A percentile compares a stretch with the other conserved stretches of the same genome.
phyloP scores from a whole-genome alignment of 53 echinoderm and acorn worm genomes.

The Zoroaster sp. region DNA sequence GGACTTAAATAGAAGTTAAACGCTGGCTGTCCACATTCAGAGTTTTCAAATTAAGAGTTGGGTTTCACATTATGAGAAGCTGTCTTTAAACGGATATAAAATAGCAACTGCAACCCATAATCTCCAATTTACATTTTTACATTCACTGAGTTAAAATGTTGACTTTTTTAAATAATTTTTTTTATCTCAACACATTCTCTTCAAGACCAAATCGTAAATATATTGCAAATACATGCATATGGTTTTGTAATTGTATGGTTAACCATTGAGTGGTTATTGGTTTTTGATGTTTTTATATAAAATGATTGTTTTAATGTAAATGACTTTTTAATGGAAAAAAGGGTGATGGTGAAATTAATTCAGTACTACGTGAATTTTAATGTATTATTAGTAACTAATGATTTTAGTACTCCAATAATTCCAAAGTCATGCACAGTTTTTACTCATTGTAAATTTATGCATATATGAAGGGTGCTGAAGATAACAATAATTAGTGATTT shows the following conservation, averaged over 20 bases:
- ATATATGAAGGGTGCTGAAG: slow-evolving; percentile 3
- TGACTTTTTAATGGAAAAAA: neutral
- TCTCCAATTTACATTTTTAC: no score
- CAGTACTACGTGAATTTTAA: slow-evolving; percentile 10
- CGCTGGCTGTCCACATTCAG: no score
- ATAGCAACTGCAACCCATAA: no score
- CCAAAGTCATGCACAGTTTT: neutral
- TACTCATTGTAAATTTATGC: slow-evolving; percentile 3
- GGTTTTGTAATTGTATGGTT: no score
- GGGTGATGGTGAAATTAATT: neutral
- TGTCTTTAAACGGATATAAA: no score
- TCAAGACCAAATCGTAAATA: neutral
- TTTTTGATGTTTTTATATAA: neutral
- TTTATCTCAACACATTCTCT: neutral
- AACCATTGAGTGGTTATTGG: neutral
- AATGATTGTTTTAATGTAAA: neutral
- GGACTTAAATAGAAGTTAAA: no score
- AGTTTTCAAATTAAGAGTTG: no score
- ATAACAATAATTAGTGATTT: neutral
- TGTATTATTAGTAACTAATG: neutral
- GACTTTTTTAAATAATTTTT: neutral
- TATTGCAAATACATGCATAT: no score
- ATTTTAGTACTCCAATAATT: neutral
- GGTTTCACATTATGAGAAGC: no score
- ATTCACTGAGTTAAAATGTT: no score